A percentile compares a stretch with the other conserved stretches of the same genome.
Conservation (phyloP, 2,888 invertebrate genomes). For the Crioceris asparagi region DNA sequence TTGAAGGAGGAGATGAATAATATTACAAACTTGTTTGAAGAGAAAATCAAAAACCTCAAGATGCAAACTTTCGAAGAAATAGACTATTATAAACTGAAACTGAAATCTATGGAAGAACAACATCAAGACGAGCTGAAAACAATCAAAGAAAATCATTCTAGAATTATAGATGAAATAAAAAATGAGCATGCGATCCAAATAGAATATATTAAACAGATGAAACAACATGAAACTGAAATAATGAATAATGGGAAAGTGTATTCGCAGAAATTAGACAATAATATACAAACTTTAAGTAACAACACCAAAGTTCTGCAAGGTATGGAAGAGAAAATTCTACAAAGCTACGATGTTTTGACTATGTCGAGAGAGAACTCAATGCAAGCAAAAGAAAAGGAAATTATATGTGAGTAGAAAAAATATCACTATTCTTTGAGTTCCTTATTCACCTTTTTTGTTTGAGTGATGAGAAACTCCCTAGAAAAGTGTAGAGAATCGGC, state of each 20-base stretch:
- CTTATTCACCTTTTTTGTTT: conserved; percentile 9
- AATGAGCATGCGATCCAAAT: conserved; percentile 43
- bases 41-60: conserved; percentile 37
- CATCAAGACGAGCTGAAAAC: conserved; percentile 35
- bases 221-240: conserved; percentile 42
- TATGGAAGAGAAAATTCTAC: conserved; percentile 41
- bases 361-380: conserved; percentile 41
- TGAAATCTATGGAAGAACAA: conserved; percentile 26
- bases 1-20: conserved; percentile 49
- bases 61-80: conserved; percentile 28
- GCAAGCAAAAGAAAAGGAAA: conserved; percentile 45
- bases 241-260: conserved; percentile 43
- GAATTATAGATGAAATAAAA: conserved; percentile 43
- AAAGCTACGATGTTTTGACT: conserved; percentile 38
- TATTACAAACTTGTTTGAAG: conserved; percentile 40
- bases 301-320: conserved; percentile 40
- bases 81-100: conserved; percentile 28
- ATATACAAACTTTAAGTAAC: conserved; percentile 40
- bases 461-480: conserved; percentile 47
- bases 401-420: conserved; percentile 37
- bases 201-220: conserved; percentile 48
- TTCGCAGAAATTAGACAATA: conserved; percentile 41
- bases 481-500: conserved; percentile 46
- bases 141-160: conserved; percentile 44
- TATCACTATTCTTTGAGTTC: background rate